Evolutionary conservation across 2,797 vertebrate genomes (phyloP).

Genomic region (Lindbergichthys nudifrons): DNA sequence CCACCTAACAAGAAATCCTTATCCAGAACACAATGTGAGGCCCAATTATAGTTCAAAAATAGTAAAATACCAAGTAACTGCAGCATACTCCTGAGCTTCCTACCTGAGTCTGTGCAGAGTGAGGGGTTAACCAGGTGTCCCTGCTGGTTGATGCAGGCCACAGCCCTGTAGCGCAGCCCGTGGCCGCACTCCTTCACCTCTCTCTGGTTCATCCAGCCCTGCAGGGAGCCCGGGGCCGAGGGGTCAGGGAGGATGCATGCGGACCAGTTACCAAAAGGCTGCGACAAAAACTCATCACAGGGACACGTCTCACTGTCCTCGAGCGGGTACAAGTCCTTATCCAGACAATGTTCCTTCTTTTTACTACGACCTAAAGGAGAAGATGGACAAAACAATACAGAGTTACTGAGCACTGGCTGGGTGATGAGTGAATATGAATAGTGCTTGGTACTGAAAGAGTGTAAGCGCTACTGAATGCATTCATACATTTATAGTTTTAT

Average conservation of each 20-base stretch:
- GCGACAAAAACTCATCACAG: conserved; percentile 87
- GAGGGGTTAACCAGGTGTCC: conserved; percentile 86
- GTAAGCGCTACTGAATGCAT: conserved; percentile 21
- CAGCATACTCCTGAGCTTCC: conserved; percentile 16
- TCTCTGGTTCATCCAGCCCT: conserved; percentile 68
- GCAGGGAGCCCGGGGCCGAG: conserved; percentile 56
- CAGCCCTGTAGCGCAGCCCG: conserved; percentile 87
- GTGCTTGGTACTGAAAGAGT: not conserved
- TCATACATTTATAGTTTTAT: conserved; percentile 12
- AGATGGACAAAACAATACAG: conserved; percentile 30
- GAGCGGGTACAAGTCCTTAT: conserved; percentile 86
- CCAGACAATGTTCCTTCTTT: conserved; percentile 92
- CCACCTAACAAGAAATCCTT: not conserved
- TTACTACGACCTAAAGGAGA: conserved; percentile 90
- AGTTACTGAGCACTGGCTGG: conserved; percentile 5
- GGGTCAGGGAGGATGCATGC: conserved; percentile 87
- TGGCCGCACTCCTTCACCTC: conserved; percentile 87
- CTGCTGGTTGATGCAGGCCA: conserved; percentile 87
- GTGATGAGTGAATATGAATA: not conserved
- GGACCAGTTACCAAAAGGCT: conserved; percentile 94
- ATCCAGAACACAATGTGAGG: not conserved
- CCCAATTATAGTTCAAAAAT: not conserved
- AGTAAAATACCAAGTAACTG: too few species aligned
- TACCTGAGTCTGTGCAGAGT: conserved; percentile 90
- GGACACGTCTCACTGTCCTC: conserved; percentile 89